Conservation (phyloP, 1,140 invertebrate species). For the Nasonia longicornis region DNA sequence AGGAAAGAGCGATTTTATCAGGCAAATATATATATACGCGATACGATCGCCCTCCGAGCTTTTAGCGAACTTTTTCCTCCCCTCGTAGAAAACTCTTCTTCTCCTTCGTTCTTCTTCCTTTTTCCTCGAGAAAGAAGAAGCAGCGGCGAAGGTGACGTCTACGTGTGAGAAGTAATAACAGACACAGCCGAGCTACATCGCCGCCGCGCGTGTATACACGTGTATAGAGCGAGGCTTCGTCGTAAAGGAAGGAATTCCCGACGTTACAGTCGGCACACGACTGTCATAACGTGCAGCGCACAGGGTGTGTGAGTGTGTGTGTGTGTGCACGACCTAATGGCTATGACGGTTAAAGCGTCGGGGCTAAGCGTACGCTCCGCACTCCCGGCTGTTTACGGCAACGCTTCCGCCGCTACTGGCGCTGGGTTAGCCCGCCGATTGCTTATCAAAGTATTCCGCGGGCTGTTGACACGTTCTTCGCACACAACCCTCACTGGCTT, state of each 20-base stretch:
- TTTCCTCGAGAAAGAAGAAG: background rate
- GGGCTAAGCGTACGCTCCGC: background rate
- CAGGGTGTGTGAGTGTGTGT: background rate
- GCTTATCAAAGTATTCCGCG: slow-evolving; percentile 24
- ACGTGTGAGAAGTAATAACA: background rate
- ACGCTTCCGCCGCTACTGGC: background rate
- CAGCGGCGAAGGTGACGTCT: background rate
- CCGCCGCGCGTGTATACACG: background rate
- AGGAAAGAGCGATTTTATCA: slow-evolving; percentile 35
- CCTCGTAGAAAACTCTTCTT: background rate
- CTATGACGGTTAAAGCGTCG: background rate
- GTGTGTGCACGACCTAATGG: background rate
- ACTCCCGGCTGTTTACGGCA: background rate
- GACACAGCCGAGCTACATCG: background rate
- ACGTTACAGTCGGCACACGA: background rate
- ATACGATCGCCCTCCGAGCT: slow-evolving; percentile 6
- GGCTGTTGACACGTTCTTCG: background rate
- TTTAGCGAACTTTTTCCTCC: slow-evolving; percentile 16
- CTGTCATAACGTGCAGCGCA: background rate
- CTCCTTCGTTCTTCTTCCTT: background rate
- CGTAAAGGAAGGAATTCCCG: background rate
- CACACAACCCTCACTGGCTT: too few species aligned
- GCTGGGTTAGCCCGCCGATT: slow-evolving; percentile 5
- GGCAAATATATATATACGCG: slow-evolving; percentile 19
- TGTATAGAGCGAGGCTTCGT: background rate